Conservation (phyloP, 2,113 vertebrate species). For the Takifugu bimaculatus region DNA sequence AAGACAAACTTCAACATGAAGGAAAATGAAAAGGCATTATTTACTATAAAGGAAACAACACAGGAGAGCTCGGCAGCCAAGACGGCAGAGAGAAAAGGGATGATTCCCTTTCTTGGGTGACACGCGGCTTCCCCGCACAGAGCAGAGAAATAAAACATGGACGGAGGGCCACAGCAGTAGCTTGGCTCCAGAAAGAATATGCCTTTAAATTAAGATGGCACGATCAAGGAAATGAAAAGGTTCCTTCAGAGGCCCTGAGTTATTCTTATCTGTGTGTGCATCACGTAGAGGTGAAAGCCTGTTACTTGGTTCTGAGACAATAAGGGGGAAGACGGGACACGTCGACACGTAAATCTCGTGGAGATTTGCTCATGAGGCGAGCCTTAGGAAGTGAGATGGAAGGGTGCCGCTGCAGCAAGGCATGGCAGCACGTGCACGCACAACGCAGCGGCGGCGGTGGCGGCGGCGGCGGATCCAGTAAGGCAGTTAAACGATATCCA, state of each 20-base stretch:
- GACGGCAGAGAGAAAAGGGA: conserved; percentile 27
- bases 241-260: conserved; percentile 31
- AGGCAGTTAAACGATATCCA: neutral
- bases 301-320: conserved; percentile 32
- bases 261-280: conserved; percentile 41
- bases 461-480: no score
- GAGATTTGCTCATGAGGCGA: neutral
- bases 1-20: conserved; percentile 34
- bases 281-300: conserved; percentile 32
- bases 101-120: conserved; percentile 33
- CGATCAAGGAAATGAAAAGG: conserved; percentile 36
- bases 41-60: conserved; percentile 57
- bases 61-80: conserved; percentile 20
- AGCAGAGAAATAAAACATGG: conserved; percentile 52
- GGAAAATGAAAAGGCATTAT: conserved; percentile 71
- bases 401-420: neutral
- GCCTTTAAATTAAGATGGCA: conserved; percentile 51
- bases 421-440: neutral
- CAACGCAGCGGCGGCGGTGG: no score
- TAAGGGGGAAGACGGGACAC: conserved; percentile 11
- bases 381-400: neutral
- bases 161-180: conserved; percentile 50
- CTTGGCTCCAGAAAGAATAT: conserved; percentile 39
- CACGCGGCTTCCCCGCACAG: conserved; percentile 23
- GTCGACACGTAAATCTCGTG: conserved; percentile 15